Conservation (phyloP, 2,113 vertebrate genomes). For the Petromus typicus region DNA sequence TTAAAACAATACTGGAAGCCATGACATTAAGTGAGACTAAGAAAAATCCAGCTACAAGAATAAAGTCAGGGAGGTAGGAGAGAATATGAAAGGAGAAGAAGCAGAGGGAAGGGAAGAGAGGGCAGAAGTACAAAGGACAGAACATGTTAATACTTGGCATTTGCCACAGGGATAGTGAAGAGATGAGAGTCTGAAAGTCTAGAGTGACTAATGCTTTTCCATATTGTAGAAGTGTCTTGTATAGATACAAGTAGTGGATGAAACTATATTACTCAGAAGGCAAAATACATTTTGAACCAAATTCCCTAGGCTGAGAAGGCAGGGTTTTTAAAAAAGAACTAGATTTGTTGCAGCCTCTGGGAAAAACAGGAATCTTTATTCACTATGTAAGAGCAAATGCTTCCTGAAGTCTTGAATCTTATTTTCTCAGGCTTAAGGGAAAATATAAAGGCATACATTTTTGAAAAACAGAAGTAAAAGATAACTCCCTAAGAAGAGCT, state of each 20-base stretch:
- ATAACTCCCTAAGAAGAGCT: not conserved
- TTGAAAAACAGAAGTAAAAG: not conserved
- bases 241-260: not conserved
- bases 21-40: not conserved
- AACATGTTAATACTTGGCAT: not conserved
- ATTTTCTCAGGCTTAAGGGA: slow-evolving; percentile 32
- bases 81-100: not conserved
- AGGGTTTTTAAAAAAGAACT: not conserved
- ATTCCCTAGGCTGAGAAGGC: slow-evolving; percentile 40
- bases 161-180: not conserved
- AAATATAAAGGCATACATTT: slow-evolving; percentile 1
- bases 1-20: not conserved
- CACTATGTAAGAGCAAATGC: not conserved
- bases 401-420: slow-evolving; percentile 30
- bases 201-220: not conserved
- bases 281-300: slow-evolving; percentile 17
- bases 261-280: not conserved
- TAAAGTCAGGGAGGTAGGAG: not conserved
- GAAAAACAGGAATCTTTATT: slow-evolving; percentile 18
- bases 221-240: not conserved
- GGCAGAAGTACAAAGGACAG: not conserved
- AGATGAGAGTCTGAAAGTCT: not conserved
- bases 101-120: not conserved
- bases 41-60: not conserved
- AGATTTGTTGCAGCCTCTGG: slow-evolving; percentile 1